A percentile compares a stretch with the other conserved stretches of the same genome.
Conservation (phyloP, 2,113 vertebrate species). For the Dinomys branickii region DNA sequence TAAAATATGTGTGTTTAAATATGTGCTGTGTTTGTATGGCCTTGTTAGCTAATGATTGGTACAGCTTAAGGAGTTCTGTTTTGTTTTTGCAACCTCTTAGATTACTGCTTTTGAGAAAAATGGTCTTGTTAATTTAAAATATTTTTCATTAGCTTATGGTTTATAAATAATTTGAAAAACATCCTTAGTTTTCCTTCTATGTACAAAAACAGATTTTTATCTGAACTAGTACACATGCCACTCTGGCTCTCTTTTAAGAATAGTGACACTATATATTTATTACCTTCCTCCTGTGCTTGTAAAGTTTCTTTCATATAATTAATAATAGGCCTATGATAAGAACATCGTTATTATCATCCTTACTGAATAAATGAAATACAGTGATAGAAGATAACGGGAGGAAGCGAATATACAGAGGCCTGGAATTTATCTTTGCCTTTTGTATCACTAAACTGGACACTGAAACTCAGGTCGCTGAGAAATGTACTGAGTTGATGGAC, state of each 20-base stretch:
- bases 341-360: not conserved
- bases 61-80: not conserved
- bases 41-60: constrained; percentile 12
- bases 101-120: not conserved
- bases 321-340: not conserved
- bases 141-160: constrained; percentile 12
- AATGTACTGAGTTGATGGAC: not conserved
- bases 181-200: not conserved
- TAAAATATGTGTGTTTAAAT: constrained; percentile 31
- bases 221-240: not conserved
- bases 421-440: not conserved
- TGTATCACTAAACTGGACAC: not conserved
- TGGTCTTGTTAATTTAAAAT: not conserved
- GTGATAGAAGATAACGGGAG: not conserved
- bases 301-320: not conserved
- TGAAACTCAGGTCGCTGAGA: not conserved
- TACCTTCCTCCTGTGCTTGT: not conserved
- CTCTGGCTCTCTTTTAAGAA: not conserved
- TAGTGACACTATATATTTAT: not conserved
- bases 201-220: not conserved
- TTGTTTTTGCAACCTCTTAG: not conserved
- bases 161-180: constrained; percentile 36
- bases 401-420: not conserved
- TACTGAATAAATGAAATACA: not conserved
- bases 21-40: not conserved